Conservation (phyloP, 2,113 vertebrate genomes). For the Syrrhaptes paradoxus region DNA sequence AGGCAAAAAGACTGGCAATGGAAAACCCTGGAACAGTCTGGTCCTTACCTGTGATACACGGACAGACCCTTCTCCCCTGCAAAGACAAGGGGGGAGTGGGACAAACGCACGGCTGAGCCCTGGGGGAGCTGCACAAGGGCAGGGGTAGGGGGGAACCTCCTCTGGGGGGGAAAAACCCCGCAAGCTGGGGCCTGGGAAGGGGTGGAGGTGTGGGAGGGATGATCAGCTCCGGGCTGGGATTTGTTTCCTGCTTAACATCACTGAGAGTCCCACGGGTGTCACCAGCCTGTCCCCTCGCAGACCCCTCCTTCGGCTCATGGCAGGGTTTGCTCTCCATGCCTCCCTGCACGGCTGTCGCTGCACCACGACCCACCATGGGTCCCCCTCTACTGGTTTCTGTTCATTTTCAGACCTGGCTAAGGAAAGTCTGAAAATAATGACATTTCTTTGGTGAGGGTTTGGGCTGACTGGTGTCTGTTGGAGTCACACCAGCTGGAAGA, state of each 20-base stretch:
- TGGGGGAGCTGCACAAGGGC: neutral
- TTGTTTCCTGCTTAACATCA: neutral
- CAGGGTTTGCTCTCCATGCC: neutral
- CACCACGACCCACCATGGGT: neutral
- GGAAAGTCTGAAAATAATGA: neutral
- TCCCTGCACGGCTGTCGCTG: neutral
- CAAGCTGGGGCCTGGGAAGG: neutral
- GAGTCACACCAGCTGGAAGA: neutral
- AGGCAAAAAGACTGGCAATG: neutral
- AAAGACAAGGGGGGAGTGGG: neutral
- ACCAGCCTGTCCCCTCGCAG: neutral
- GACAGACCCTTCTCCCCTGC: no score
- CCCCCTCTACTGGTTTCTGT: no score
- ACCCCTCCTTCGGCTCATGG: no score
- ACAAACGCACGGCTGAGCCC: rapidly evolving
- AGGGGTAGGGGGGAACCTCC: neutral
- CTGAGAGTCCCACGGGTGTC: neutral
- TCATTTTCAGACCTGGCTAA: neutral
- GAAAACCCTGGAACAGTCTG: neutral
- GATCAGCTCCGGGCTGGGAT: neutral
- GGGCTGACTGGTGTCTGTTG: neutral
- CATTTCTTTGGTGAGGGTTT: neutral
- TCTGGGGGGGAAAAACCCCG: rapidly evolving
- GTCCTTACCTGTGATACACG: neutral
- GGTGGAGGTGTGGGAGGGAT: neutral